Evolutionary conservation across 2,888 invertebrate species (phyloP).

Genomic region (Halocaridina rubra): DNA sequence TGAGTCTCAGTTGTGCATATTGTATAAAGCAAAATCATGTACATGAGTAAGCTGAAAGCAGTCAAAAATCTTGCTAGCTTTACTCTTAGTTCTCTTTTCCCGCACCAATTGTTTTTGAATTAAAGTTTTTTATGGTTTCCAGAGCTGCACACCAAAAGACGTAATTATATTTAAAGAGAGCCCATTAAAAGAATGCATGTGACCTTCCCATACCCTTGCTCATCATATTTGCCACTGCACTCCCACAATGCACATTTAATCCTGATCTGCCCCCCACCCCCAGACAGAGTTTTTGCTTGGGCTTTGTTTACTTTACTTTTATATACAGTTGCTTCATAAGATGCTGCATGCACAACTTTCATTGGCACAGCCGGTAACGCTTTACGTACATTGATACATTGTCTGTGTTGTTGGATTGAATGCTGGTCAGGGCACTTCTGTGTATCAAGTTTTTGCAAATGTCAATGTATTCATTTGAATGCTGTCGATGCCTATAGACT

Average conservation of each 20-base stretch:
- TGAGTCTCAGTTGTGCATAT: not conserved
- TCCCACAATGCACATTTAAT: not conserved
- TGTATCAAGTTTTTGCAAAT: no score
- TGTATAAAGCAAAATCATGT: not conserved
- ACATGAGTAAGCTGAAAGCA: slow-evolving; percentile 19
- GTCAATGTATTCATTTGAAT: no score
- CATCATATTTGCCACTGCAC: slow-evolving; percentile 22
- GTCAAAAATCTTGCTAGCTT: slow-evolving; percentile 30
- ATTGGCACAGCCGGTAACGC: no score
- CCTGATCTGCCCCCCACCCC: not conserved
- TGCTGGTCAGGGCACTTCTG: no score
- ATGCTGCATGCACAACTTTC: no score
- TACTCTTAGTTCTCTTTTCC: not conserved
- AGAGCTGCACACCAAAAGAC: not conserved
- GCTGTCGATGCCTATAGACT: no score
- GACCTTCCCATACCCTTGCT: not conserved
- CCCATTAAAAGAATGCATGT: slow-evolving; percentile 20
- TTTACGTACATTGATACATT: no score
- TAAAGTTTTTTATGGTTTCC: no score
- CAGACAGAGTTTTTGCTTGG: not conserved
- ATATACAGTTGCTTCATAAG: no score
- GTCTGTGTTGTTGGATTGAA: no score
- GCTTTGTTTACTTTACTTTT: no score
- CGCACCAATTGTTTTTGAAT: not conserved
- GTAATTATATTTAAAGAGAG: no score